Evolutionary conservation across 2,113 vertebrate species (phyloP).

Genomic region (Ptilonorhynchus violaceus): DNA sequence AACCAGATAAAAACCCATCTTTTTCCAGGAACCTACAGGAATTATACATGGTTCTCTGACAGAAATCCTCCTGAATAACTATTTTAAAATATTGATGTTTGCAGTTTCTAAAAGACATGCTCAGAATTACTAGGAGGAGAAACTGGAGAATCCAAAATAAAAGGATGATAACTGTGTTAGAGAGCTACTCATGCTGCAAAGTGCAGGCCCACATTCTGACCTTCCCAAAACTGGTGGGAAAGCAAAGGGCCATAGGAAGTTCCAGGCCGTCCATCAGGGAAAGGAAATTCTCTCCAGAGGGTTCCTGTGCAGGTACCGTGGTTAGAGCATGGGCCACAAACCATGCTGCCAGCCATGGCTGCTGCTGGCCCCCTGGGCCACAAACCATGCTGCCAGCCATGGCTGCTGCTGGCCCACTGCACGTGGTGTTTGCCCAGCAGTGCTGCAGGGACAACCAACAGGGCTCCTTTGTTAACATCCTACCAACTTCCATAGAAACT

Average conservation of each 20-base stretch:
- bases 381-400: rapidly evolving
- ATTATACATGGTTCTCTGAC: not conserved
- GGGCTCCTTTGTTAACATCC: not conserved
- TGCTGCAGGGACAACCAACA: no score
- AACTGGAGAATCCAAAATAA: not conserved
- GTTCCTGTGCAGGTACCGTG: no score
- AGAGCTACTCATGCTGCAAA: rapidly evolving
- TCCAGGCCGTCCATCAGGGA: not conserved
- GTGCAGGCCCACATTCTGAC: not conserved
- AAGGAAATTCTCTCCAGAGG: rapidly evolving
- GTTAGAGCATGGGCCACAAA: rapidly evolving
- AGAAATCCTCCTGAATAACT: not conserved
- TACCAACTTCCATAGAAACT: not conserved
- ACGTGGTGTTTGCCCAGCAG: not conserved
- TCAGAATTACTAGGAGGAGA: not conserved
- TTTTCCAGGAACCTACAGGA: not conserved
- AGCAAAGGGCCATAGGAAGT: not conserved
- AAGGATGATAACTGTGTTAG: not conserved
- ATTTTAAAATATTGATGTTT: not conserved
- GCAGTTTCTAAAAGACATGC: not conserved
- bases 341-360: rapidly evolving
- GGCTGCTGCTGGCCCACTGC: rapidly evolving
- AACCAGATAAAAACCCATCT: not conserved
- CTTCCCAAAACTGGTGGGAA: not conserved
- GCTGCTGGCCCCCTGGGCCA: rapidly evolving